Conservation (phyloP, 1,140 invertebrate genomes). For the Phymastichus coffea region DNA sequence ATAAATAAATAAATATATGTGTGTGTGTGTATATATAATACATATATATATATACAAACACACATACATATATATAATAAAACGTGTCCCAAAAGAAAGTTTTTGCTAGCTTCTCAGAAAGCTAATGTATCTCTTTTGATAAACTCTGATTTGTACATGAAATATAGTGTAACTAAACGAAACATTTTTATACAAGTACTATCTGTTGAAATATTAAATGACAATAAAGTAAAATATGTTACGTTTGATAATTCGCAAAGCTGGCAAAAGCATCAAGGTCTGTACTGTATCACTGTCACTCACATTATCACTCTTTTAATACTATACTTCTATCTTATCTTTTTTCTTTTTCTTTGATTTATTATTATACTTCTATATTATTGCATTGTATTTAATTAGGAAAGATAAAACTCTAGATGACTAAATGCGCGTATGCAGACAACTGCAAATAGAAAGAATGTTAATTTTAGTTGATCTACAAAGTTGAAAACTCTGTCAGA, state of each 20-base stretch:
- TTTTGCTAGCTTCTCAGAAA: conserved; percentile 39
- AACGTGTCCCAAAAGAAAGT: conserved; percentile 43
- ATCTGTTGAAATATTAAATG: neutral
- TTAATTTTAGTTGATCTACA: neutral
- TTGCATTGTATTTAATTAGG: conserved; percentile 20
- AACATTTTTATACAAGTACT: neutral
- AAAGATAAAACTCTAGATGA: neutral
- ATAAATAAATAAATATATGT: no score
- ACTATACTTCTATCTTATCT: conserved; percentile 19
- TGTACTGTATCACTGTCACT: conserved; percentile 47
- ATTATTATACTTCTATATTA: no score
- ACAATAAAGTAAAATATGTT: neutral
- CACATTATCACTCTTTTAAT: conserved; percentile 38
- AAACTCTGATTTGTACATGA: no score
- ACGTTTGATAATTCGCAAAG: conserved; percentile 29
- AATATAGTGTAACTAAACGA: neutral
- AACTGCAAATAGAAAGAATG: neutral
- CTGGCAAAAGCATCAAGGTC: conserved; percentile 44
- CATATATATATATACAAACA: no score
- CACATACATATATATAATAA: neutral
- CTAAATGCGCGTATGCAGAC: conserved; percentile 6
- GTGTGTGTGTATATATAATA: no score
- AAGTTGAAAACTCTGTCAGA: neutral
- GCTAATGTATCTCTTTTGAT: no score
- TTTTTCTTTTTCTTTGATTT: conserved; percentile 23